phyloP scores from a whole-genome alignment of 35 echinoderm and acorn worm genomes.

The Apostichopus californicus region DNA sequence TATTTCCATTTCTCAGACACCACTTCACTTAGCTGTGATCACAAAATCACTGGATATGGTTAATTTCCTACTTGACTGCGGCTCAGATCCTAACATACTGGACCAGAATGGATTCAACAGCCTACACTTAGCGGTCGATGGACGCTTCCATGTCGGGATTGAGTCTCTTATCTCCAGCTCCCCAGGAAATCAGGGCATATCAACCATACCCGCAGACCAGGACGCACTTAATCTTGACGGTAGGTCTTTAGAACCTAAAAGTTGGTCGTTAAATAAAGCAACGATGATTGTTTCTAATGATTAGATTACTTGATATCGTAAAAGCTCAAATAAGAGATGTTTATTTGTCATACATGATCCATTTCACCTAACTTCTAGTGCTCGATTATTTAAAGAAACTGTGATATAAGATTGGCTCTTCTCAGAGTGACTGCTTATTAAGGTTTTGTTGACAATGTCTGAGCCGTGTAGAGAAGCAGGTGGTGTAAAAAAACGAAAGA shows the following conservation, averaged over 20 bases:
- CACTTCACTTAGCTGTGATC: constrained; percentile 84
- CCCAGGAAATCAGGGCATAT: constrained; percentile 9
- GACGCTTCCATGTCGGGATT: constrained; percentile 28
- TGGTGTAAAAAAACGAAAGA: not conserved
- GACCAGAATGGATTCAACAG: constrained; percentile 83
- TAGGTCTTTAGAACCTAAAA: constrained; percentile 15
- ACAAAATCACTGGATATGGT: constrained; percentile 74
- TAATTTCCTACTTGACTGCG: constrained; percentile 68
- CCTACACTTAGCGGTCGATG: constrained; percentile 70
- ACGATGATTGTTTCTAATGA: too few species aligned
- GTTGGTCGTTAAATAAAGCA: too few species aligned
- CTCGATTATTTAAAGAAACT: too few species aligned
- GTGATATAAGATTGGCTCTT: too few species aligned
- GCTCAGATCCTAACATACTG: constrained; percentile 77
- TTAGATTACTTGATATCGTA: too few species aligned
- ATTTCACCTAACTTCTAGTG: not conserved
- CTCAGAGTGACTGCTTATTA: too few species aligned
- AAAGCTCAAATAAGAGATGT: too few species aligned
- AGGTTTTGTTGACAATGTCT: too few species aligned
- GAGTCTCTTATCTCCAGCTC: constrained; percentile 46
- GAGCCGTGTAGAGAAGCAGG: not conserved
- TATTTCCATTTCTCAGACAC: constrained; percentile 62
- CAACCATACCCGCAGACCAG: constrained; percentile 47
- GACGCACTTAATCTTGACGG: constrained; percentile 73
- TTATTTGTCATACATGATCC: not conserved